Percentiles rank a stretch among this genome's conserved stretches.
Conservation (phyloP, 1,140 invertebrate species). For the Micrasema minimum region DNA sequence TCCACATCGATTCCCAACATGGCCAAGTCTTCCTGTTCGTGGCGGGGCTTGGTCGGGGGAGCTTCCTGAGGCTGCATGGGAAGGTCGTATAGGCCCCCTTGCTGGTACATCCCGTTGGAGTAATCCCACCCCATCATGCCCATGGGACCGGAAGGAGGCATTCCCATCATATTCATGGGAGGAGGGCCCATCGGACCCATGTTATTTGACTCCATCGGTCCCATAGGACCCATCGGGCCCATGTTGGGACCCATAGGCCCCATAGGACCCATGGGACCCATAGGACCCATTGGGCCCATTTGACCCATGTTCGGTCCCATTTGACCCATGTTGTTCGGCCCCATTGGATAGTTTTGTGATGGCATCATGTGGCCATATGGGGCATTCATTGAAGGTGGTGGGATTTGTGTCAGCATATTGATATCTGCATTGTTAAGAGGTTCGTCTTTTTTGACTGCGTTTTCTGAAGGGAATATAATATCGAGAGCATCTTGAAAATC, state of each 20-base stretch:
- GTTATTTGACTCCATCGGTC: constrained; percentile 13
- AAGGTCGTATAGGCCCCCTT: constrained; percentile 44
- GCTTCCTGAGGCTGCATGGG: neutral
- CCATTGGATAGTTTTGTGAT: constrained; percentile 21
- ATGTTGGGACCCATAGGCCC: constrained; percentile 32
- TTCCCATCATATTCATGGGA: constrained; percentile 59
- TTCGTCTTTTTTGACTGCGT: constrained; percentile 34
- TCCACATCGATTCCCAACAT: constrained; percentile 76
- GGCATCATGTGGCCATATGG: constrained; percentile 37
- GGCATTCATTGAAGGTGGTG: constrained; percentile 45
- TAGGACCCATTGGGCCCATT: constrained; percentile 28
- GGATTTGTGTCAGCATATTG: constrained; percentile 54
- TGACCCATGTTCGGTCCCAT: constrained; percentile 24
- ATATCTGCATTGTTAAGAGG: constrained; percentile 55
- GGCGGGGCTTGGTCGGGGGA: constrained; percentile 42
- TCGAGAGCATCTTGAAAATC: constrained; percentile 78
- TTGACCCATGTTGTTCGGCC: no score
- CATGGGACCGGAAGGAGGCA: constrained; percentile 54
- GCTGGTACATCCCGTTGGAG: constrained; percentile 40
- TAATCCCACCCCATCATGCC: constrained; percentile 62
- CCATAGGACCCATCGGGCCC: constrained; percentile 34
- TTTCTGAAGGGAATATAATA: constrained; percentile 73
- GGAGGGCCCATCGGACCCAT: constrained; percentile 53
- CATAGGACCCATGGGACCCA: constrained; percentile 25
- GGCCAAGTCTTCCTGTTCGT: constrained; percentile 73